phyloP scores from a whole-genome alignment of 2,113 vertebrate species.

The Platichthys stellatus region DNA sequence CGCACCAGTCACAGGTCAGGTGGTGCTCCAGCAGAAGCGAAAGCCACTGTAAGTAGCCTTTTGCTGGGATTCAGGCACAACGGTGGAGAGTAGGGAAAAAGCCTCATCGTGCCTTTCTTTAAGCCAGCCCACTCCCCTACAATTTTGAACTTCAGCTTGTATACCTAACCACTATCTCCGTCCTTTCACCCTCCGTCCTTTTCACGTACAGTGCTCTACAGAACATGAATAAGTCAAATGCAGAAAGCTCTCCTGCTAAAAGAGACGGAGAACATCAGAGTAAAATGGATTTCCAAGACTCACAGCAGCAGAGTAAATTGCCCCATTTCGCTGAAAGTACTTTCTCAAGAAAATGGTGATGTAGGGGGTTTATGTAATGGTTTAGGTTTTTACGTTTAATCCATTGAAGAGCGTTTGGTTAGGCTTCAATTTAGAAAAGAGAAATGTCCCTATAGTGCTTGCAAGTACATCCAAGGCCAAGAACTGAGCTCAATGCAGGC shows the following conservation, averaged over 20 bases:
- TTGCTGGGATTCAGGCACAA: constrained; percentile 52
- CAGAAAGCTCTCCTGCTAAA: constrained; percentile 74
- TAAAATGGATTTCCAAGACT: constrained; percentile 71
- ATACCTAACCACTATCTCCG: constrained; percentile 54
- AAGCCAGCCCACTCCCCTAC: constrained; percentile 50
- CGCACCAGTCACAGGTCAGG: constrained; percentile 51
- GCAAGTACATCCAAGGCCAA: constrained; percentile 13
- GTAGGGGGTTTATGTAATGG: constrained; percentile 71
- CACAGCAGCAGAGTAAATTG: constrained; percentile 59
- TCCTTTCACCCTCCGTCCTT: constrained; percentile 63
- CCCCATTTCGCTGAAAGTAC: constrained; percentile 67
- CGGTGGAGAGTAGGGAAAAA: constrained; percentile 42
- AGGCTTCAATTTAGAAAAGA: constrained; percentile 21
- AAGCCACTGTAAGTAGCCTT: constrained; percentile 49
- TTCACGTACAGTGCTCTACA: constrained; percentile 64
- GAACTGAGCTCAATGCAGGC: neutral
- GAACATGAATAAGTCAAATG: constrained; percentile 80
- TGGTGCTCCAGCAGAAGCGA: constrained; percentile 32
- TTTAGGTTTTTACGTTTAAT: constrained; percentile 64
- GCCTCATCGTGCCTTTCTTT: constrained; percentile 57
- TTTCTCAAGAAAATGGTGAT: constrained; percentile 72
- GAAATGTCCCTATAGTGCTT: constrained; percentile 7
- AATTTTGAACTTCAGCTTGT: constrained; percentile 70
- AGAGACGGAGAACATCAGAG: constrained; percentile 55
- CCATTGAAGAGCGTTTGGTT: constrained; percentile 14